Percentiles rank a stretch among this genome's conserved stretches.
Conservation (phyloP, 2,797 vertebrate genomes). For the Emydoidea blandingii region DNA sequence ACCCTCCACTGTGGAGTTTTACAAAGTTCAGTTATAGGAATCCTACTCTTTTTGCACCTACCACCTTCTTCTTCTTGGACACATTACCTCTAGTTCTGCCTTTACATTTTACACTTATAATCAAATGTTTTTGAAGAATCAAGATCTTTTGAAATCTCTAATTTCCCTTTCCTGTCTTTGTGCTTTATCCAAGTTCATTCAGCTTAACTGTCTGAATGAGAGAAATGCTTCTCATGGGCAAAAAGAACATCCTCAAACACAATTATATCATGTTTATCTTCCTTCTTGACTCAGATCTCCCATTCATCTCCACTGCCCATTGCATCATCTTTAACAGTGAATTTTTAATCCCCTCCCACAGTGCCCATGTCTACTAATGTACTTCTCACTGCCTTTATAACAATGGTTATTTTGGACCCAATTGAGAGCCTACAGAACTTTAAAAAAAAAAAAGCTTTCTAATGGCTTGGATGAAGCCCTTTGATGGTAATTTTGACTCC, state of each 20-base stretch:
- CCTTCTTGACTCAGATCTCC: background rate
- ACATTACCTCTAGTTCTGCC: background rate
- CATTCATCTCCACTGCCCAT: constrained; percentile 43
- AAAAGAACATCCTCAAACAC: background rate
- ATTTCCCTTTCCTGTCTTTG: background rate
- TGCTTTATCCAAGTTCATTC: constrained; percentile 44
- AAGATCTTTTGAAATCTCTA: background rate
- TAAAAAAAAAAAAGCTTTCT: background rate
- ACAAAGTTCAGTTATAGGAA: background rate
- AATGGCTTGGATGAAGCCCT: constrained; percentile 19
- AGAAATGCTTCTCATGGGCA: constrained; percentile 45
- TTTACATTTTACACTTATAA: constrained; percentile 9
- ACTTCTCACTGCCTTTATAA: background rate
- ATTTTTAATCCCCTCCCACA: constrained; percentile 28
- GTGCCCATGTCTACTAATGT: constrained; percentile 17
- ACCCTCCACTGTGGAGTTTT: background rate
- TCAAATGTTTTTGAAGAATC: constrained; percentile 22
- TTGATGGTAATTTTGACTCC: background rate
- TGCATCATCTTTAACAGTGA: constrained; percentile 48
- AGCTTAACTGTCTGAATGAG: background rate
- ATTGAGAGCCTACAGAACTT: background rate
- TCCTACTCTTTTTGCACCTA: background rate
- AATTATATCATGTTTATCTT: background rate
- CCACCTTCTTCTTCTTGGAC: background rate
- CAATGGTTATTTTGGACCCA: background rate